Percentiles rank a stretch among this genome's conserved stretches.
phyloP scores from a whole-genome alignment of 2,797 vertebrate species.

The Lophotriccus pileatus region DNA sequence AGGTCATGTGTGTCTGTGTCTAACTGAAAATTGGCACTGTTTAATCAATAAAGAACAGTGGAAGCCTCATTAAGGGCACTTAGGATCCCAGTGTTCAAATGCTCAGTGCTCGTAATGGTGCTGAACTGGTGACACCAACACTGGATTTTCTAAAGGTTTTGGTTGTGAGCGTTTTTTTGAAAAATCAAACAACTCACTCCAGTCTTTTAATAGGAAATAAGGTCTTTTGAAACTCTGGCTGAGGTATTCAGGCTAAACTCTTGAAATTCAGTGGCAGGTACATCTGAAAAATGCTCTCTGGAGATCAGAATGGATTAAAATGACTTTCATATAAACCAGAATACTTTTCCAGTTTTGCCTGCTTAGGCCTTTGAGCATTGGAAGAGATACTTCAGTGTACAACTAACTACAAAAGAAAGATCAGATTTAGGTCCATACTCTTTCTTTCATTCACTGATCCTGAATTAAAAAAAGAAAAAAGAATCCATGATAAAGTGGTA shows the following conservation, averaged over 20 bases:
- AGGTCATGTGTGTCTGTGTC: not conserved
- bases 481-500: not conserved
- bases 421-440: not conserved
- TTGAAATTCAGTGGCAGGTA: not conserved
- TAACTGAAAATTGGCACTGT: not conserved
- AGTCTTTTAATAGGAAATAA: not conserved
- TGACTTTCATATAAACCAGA: not conserved
- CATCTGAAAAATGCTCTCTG: not conserved
- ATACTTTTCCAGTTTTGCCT: not conserved
- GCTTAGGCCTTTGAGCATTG: not conserved
- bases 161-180: not conserved
- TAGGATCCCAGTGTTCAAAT: not conserved
- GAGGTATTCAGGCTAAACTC: not conserved
- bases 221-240: not conserved
- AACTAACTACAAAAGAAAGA: not conserved
- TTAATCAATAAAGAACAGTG: not conserved
- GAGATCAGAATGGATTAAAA: not conserved
- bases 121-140: not conserved
- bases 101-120: not conserved
- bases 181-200: not conserved
- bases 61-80: not conserved
- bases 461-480: not conserved
- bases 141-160: not conserved
- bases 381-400: not conserved
- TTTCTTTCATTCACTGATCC: not conserved